A percentile compares a stretch with the other conserved stretches of the same genome.
These are phyloP conservation scores for Empidonax traillii DNA, from an alignment of 2,113 vertebrate species.

Conservation along the genomic window DNA sequence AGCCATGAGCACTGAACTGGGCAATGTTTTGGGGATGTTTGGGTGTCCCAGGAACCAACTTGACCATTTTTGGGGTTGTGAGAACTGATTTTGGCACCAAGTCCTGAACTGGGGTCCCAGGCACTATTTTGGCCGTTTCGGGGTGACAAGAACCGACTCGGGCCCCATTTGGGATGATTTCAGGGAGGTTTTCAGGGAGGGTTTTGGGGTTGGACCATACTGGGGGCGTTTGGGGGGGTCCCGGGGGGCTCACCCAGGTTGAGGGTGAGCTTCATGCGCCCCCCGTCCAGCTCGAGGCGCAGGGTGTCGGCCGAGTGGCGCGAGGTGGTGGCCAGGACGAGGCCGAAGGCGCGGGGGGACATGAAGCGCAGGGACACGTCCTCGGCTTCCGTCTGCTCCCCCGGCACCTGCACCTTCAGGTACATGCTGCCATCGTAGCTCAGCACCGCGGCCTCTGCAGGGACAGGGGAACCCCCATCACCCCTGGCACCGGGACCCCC, in stretches of 20 bases:
- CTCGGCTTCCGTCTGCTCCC: slow-evolving; percentile 90
- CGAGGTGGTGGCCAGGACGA: slow-evolving; percentile 94
- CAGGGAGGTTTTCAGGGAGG: accelerated
- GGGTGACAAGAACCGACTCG: neutral
- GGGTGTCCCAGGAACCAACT: too few relatives aligned
- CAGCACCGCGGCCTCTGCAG: slow-evolving; percentile 87
- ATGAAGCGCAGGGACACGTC: slow-evolving; percentile 93
- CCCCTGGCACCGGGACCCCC: neutral
- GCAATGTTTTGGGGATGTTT: neutral
- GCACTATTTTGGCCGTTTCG: neutral
- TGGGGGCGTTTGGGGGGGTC: neutral
- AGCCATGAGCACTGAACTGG: neutral
- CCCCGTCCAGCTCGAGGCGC: slow-evolving; percentile 91
- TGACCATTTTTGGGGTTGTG: neutral
- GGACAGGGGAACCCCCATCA: neutral
- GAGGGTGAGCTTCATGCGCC: slow-evolving; percentile 91
- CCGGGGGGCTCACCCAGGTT: slow-evolving; percentile 88
- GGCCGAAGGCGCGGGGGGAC: slow-evolving; percentile 92
- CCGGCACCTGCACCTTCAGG: slow-evolving; percentile 89
- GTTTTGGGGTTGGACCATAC: accelerated
- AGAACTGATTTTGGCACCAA: neutral
- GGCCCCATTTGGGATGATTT: neutral
- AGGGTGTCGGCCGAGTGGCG: slow-evolving; percentile 93
- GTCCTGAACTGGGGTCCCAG: neutral
- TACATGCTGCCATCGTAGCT: slow-evolving; percentile 96